These are phyloP conservation scores for Sabellastarte sp. DNA, from an alignment of 2,888 invertebrate genomes.

Conservation along the genomic window DNA sequence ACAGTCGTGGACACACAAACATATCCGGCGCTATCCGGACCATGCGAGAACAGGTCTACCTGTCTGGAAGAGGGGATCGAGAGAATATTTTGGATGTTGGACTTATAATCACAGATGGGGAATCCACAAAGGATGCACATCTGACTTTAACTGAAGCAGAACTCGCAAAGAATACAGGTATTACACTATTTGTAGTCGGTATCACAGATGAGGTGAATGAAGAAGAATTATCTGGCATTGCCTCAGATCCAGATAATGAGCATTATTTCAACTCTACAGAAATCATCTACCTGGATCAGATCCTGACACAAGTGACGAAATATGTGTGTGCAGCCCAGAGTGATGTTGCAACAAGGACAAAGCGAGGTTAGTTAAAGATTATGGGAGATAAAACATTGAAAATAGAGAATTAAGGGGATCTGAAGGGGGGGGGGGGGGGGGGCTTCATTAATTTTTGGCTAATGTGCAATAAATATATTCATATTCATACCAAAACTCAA, in stretches of 20 bases:
- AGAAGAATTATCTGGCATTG: constrained; percentile 17
- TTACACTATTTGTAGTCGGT: constrained; percentile 23
- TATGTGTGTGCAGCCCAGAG: not conserved
- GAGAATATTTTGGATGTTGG: constrained; percentile 9
- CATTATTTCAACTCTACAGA: not conserved
- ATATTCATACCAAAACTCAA: too few species aligned
- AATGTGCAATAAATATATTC: too few species aligned
- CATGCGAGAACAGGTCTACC: constrained; percentile 22
- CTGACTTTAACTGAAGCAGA: constrained; percentile 9
- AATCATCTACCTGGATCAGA: not conserved
- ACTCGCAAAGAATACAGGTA: constrained; percentile 9
- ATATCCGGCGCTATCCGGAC: constrained; percentile 18
- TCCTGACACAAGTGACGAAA: not conserved
- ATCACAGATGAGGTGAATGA: constrained; percentile 25
- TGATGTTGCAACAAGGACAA: too few species aligned
- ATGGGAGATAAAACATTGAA: too few species aligned
- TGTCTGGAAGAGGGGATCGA: constrained; percentile 4
- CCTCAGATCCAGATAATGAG: constrained; percentile 18
- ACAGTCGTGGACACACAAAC: constrained; percentile 20
- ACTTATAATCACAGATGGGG: constrained; percentile 18
- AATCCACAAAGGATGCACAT: constrained; percentile 6
- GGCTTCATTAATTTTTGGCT: too few species aligned
- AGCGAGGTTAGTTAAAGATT: too few species aligned
- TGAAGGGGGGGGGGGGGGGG: too few species aligned
- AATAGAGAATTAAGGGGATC: too few species aligned